phyloP scores from a whole-genome alignment of 2,113 vertebrate species.

The Rhadina sibilatrix region DNA sequence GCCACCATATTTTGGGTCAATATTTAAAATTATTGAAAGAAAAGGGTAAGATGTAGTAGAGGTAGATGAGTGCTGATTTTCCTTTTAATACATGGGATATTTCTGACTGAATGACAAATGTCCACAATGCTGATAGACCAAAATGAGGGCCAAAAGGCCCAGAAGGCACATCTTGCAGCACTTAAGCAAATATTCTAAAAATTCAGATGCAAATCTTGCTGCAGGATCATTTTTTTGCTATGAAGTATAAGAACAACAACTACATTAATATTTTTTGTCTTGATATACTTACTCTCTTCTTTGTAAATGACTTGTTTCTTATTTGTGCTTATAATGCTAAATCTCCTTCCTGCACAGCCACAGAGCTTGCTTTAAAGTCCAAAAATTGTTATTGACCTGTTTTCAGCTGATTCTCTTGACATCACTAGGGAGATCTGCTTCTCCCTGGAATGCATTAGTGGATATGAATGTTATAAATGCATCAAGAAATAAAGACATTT shows the following conservation, averaged over 20 bases:
- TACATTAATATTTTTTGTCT: not conserved
- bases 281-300: not conserved
- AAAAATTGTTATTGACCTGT: not conserved
- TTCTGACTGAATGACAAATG: not conserved
- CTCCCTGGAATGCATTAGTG: not conserved
- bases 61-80: not conserved
- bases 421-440: not conserved
- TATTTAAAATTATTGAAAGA: not conserved
- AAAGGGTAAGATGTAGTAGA: not conserved
- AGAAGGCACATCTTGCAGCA: not conserved
- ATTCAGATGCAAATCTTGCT: not conserved
- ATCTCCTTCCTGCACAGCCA: not conserved
- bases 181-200: not conserved
- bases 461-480: not conserved
- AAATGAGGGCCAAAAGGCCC: not conserved
- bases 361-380: not conserved
- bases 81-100: not conserved
- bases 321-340: not conserved
- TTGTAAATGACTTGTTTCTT: not conserved
- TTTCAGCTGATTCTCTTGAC: not conserved
- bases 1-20: not conserved
- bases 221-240: not conserved
- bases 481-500: not conserved
- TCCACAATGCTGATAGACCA: not conserved
- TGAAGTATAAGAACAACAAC: not conserved